Base-by-base conservation (phyloP, 2,797 vertebrate species). In the Leptatherina wallacei region DNA sequence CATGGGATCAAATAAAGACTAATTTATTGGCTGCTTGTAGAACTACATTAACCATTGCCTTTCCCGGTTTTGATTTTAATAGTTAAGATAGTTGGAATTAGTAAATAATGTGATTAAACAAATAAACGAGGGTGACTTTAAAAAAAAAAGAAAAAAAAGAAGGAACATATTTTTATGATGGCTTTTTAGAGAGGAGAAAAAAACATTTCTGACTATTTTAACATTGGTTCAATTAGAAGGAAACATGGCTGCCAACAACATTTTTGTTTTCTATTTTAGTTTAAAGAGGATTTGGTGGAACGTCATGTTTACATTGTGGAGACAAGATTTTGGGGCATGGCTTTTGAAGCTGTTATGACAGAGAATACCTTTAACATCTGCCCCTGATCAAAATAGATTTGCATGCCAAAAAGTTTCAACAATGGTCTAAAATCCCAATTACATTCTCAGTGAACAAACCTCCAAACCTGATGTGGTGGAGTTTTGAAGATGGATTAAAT, bases 1-100 rank as follows among this genome's bases (percentile, higher is more conserved):
- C 91, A 87, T 74, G 76, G 78, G 84, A 91, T 92, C 89, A 92
- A 93, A 93, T 92, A 90, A 80, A 91, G 88, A 75, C 88, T 81
- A 90, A 91, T 92, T 90, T 92, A 92, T 89, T 88, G 82, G 83
- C 75, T 91, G 88, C 81, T 79, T 82, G 78, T 60, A 63, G 85
- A 90, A 88, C 74, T 79, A 77, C 82, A 85, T 86, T 88, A 87
- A 89, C 88, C 61, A 32, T 82, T 80, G 58, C 69, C 24, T 74
- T 61, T 61, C 62, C 73, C 1, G 29, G 51, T 52, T 73, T 84
- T 66, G 6, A 57, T 78, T 85, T 73, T 47, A 64, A 66, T 84
- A 75, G 83, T 82, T 58, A 47, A 73, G 75, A 81, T 69, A 81
- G 47, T 54, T 69, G 3, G 49, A 75, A 80, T 14, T 9, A 69